Percentiles rank a stretch among this genome's conserved stretches.
Evolutionary conservation across 2,797 vertebrate species (phyloP).

Genomic region (Propithecus deckenii): DNA sequence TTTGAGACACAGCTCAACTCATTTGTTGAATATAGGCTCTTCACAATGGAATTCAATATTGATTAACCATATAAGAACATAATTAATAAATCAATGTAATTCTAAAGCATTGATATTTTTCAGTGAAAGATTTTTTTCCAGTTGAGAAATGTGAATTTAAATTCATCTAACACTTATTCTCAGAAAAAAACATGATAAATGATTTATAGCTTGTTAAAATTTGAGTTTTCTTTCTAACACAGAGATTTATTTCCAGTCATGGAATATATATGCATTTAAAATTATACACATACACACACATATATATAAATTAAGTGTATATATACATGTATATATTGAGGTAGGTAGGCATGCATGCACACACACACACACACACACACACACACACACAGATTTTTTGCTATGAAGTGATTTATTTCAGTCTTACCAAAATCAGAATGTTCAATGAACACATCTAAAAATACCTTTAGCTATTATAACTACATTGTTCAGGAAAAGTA

Average conservation of each 20-base stretch:
- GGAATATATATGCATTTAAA: neutral
- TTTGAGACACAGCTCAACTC: neutral
- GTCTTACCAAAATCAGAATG: neutral
- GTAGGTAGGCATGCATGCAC: neutral
- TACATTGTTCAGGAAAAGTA: neutral
- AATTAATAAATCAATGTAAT: conserved; percentile 9
- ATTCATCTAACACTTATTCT: neutral
- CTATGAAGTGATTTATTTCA: neutral
- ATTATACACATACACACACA: neutral
- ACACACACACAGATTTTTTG: neutral
- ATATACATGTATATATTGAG: neutral
- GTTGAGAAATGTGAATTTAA: neutral
- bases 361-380: neutral
- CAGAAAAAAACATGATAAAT: neutral
- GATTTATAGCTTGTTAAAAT: neutral
- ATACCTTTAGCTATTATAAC: conserved; percentile 1
- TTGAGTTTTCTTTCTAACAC: neutral
- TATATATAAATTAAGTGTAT: neutral
- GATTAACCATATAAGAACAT: neutral
- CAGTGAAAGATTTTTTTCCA: neutral
- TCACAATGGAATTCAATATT: neutral
- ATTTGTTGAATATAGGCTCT: neutral
- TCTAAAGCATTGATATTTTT: neutral
- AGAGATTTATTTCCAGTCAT: neutral
- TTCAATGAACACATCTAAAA: conserved; percentile 43